phyloP scores from a whole-genome alignment of 2,797 vertebrate genomes.

The Myripristis jacobus region DNA sequence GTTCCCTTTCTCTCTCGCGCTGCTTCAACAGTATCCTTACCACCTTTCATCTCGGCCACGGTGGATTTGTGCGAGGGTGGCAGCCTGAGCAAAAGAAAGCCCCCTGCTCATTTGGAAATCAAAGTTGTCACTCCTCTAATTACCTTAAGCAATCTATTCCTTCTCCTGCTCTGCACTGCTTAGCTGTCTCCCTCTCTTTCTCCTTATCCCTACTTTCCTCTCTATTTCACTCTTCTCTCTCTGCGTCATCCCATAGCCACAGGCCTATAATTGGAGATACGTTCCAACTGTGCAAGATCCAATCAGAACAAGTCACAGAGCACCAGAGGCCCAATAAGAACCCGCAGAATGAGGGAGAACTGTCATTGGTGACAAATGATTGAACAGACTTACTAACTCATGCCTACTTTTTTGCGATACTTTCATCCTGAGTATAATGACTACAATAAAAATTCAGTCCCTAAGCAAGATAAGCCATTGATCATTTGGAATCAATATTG shows the following conservation, averaged over 20 bases:
- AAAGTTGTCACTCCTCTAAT: conserved; percentile 82
- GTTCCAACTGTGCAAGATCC: conserved; percentile 74
- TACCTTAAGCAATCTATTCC: conserved; percentile 79
- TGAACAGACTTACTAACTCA: conserved; percentile 47
- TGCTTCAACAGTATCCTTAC: conserved; percentile 37
- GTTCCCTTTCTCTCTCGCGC: conserved; percentile 31
- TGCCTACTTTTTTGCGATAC: conserved; percentile 4
- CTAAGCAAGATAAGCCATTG: conserved; percentile 19
- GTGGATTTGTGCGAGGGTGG: conserved; percentile 62
- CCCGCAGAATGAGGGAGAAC: conserved; percentile 30
- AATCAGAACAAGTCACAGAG: conserved; percentile 65
- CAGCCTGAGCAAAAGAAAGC: conserved; percentile 40
- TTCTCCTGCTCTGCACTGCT: conserved; percentile 57
- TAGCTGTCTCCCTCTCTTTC: conserved; percentile 12
- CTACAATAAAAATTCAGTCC: conserved; percentile 5
- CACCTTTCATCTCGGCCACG: conserved; percentile 68
- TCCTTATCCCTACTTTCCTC: conserved; percentile 49
- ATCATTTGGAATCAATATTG: background rate
- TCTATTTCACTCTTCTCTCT: conserved; percentile 45
- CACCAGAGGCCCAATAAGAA: conserved; percentile 65
- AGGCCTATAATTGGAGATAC: conserved; percentile 75
- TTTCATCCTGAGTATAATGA: conserved; percentile 14
- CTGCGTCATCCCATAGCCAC: conserved; percentile 66
- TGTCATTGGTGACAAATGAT: conserved; percentile 53
- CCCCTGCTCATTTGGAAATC: conserved; percentile 65